Conservation (phyloP, 2,888 invertebrate genomes). For the Conistra vaccinii region DNA sequence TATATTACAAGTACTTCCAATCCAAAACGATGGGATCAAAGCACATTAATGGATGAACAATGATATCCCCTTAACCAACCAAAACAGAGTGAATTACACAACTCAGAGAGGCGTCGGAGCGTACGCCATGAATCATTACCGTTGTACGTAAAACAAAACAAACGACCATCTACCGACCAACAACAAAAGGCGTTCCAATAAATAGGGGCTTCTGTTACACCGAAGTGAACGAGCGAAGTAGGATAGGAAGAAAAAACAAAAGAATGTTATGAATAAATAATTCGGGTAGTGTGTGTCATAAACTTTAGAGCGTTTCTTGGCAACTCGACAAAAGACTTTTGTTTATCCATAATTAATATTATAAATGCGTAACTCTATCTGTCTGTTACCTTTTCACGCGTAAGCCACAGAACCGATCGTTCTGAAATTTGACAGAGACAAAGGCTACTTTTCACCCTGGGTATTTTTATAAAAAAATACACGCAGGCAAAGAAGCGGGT, state of each 20-base stretch:
- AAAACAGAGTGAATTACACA: conserved; percentile 56
- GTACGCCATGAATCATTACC: conserved; percentile 77
- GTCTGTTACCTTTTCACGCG: no score
- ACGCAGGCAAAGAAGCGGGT: no score
- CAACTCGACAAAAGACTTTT: no score
- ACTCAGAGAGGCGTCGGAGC: conserved; percentile 42
- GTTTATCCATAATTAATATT: no score
- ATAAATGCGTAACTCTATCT: no score
- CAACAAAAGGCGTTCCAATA: conserved; percentile 80
- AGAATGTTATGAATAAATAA: neutral
- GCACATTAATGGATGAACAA: conserved; percentile 1
- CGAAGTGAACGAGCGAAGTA: conserved; percentile 36
- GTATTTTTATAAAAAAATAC: no score
- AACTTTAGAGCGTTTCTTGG: no score
- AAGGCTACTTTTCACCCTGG: no score
- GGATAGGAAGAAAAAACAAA: neutral
- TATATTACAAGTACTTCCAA: neutral
- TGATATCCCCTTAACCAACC: conserved; percentile 5
- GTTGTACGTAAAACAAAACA: conserved; percentile 73
- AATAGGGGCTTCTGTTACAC: conserved; percentile 71
- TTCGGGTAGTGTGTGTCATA: neutral
- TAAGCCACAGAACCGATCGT: no score
- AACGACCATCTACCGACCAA: conserved; percentile 72
- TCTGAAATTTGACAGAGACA: no score
- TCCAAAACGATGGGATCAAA: neutral